These are phyloP conservation scores for Eristalis tenax DNA, from an alignment of 2,888 invertebrate species.

Conservation along the genomic window DNA sequence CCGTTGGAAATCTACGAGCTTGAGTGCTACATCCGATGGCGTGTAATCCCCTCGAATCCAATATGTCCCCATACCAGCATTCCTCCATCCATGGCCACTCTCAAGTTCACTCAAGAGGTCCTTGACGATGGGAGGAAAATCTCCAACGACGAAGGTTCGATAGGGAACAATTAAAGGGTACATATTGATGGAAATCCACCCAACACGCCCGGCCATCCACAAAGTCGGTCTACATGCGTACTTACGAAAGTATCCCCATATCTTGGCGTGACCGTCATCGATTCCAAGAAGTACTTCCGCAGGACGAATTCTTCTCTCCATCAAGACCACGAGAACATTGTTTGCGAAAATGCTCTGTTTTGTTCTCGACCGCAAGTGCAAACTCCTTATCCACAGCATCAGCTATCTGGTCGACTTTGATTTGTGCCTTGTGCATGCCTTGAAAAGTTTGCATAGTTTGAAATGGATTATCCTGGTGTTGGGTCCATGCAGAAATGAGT, in stretches of 20 bases:
- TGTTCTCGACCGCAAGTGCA: slow-evolving; percentile 16
- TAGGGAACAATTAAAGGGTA: slow-evolving; percentile 45
- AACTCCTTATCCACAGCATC: slow-evolving; percentile 33
- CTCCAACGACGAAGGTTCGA: slow-evolving; percentile 19
- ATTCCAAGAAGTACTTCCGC: slow-evolving; percentile 10
- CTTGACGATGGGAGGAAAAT: slow-evolving; percentile 30
- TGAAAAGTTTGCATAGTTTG: slow-evolving; percentile 62
- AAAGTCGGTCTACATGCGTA: neutral
- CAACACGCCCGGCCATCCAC: neutral
- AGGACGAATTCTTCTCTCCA: neutral
- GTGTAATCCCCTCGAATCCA: slow-evolving; percentile 10
- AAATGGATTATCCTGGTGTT: slow-evolving; percentile 33
- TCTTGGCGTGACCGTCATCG: slow-evolving; percentile 16
- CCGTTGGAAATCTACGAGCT: neutral
- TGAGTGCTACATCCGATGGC: slow-evolving; percentile 19
- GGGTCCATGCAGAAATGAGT: slow-evolving; percentile 50
- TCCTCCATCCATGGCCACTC: slow-evolving; percentile 11
- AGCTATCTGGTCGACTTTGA: slow-evolving; percentile 49
- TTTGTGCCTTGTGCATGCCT: slow-evolving; percentile 64
- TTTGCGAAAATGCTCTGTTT: slow-evolving; percentile 47
- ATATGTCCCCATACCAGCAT: neutral
- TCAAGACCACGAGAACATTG: slow-evolving; percentile 44
- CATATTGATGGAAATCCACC: slow-evolving; percentile 21
- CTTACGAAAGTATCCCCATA: neutral
- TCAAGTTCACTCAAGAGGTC: slow-evolving; percentile 62